Conservation (phyloP, 2,113 vertebrate genomes). For the Solea senegalensis region DNA sequence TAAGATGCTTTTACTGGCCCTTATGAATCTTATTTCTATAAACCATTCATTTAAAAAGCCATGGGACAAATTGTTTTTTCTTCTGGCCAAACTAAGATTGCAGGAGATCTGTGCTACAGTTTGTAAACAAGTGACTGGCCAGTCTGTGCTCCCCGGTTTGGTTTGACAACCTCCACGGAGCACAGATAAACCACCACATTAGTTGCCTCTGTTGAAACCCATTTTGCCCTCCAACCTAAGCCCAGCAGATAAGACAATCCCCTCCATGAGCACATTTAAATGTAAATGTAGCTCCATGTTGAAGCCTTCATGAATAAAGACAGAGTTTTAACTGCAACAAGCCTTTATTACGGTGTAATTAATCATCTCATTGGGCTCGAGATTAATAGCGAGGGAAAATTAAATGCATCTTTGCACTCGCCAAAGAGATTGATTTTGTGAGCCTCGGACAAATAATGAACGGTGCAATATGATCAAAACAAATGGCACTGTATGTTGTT, state of each 20-base stretch:
- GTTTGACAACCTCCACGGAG: conserved; percentile 24
- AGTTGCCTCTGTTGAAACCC: conserved; percentile 42
- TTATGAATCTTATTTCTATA: conserved; percentile 54
- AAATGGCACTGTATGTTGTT: conserved; percentile 49
- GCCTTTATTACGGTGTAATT: conserved; percentile 67
- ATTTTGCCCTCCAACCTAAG: conserved; percentile 40
- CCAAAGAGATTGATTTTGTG: conserved; percentile 68
- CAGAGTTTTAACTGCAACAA: conserved; percentile 48
- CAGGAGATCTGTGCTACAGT: conserved; percentile 25
- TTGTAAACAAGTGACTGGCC: conserved; percentile 31
- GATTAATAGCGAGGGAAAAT: conserved; percentile 73
- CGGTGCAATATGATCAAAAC: conserved; percentile 69
- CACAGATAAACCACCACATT: conserved; percentile 9
- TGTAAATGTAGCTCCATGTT: conserved; percentile 63
- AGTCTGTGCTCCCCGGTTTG: conserved; percentile 11
- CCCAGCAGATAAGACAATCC: conserved; percentile 57
- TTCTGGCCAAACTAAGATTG: conserved; percentile 49
- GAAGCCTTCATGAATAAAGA: conserved; percentile 54
- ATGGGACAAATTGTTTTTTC: conserved; percentile 52
- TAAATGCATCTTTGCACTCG: conserved; percentile 68
- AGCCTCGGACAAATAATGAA: conserved; percentile 63
- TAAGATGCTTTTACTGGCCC: conserved; percentile 57
- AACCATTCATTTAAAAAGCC: conserved; percentile 50
- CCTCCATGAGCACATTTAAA: conserved; percentile 64
- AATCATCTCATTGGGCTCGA: conserved; percentile 72